Evolutionary conservation across 1,140 invertebrate species (phyloP).

Genomic region (Pantala flavescens): DNA sequence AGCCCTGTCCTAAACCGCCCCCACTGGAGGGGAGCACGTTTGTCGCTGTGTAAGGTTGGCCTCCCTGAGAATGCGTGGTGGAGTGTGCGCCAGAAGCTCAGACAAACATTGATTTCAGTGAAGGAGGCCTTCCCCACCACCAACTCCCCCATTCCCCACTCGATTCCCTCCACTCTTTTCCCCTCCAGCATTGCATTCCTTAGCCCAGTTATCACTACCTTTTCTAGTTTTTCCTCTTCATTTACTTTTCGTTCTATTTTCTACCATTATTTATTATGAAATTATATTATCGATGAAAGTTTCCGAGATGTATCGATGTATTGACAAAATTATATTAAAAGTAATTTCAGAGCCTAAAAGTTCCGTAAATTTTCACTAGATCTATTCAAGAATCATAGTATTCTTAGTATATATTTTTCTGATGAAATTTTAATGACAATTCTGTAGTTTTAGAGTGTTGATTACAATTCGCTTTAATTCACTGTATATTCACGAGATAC

Average conservation of each 20-base stretch:
- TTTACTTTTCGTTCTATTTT: not conserved
- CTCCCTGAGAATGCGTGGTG: not conserved
- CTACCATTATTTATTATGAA: not conserved
- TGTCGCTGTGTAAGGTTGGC: not conserved
- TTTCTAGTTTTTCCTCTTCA: not conserved
- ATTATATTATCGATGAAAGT: too few relatives aligned
- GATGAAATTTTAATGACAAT: too few relatives aligned
- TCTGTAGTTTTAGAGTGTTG: too few relatives aligned
- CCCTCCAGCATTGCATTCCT: not conserved
- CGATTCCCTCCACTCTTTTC: not conserved
- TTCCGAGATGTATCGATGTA: too few relatives aligned
- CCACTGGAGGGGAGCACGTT: not conserved
- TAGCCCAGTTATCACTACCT: not conserved
- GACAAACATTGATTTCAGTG: slow-evolving; percentile 5
- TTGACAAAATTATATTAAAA: too few relatives aligned
- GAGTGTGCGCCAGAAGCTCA: not conserved
- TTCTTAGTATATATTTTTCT: too few relatives aligned
- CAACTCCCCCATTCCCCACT: not conserved
- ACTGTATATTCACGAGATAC: too few relatives aligned
- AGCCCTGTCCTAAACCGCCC: not conserved
- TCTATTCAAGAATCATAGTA: too few relatives aligned
- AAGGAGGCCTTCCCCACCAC: not conserved
- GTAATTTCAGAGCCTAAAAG: too few relatives aligned
- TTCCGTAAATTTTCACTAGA: too few relatives aligned
- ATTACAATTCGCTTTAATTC: too few relatives aligned